These are phyloP conservation scores for Metopolophium dirhodum DNA, from an alignment of 1,140 invertebrate genomes.

Conservation along the genomic window DNA sequence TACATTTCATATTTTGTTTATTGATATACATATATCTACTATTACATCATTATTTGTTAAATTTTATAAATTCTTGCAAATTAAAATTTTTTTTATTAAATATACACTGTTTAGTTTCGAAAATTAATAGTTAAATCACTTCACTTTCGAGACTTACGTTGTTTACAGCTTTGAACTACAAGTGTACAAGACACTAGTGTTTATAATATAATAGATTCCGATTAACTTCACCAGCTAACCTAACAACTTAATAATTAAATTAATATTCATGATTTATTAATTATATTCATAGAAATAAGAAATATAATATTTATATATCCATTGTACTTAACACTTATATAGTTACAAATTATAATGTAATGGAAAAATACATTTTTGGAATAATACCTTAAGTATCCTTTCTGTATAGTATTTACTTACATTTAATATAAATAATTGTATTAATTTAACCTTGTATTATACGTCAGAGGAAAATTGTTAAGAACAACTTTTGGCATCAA, in stretches of 20 bases:
- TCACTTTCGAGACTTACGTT: neutral
- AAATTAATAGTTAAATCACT: neutral
- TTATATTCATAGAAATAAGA: neutral
- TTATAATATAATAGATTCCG: neutral
- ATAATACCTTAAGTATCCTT: neutral
- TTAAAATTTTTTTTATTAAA: neutral
- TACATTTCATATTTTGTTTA: too few species aligned
- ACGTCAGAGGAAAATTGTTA: constrained; percentile 16
- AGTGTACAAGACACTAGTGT: neutral
- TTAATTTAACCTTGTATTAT: neutral
- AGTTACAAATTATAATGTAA: neutral
- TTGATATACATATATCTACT: too few species aligned
- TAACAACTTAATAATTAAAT: neutral
- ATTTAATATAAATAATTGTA: constrained; percentile 26
- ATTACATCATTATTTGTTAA: neutral
- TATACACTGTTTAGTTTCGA: neutral
- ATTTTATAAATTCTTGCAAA: neutral
- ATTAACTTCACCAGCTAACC: neutral
- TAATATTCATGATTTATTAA: neutral
- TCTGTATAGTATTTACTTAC: neutral
- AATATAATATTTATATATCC: neutral
- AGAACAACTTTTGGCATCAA: constrained; percentile 28
- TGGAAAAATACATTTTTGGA: neutral
- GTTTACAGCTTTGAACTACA: neutral
- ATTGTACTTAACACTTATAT: neutral